Evolutionary conservation across 2,797 vertebrate species (phyloP).

Genomic region (Squalus acanthias): DNA sequence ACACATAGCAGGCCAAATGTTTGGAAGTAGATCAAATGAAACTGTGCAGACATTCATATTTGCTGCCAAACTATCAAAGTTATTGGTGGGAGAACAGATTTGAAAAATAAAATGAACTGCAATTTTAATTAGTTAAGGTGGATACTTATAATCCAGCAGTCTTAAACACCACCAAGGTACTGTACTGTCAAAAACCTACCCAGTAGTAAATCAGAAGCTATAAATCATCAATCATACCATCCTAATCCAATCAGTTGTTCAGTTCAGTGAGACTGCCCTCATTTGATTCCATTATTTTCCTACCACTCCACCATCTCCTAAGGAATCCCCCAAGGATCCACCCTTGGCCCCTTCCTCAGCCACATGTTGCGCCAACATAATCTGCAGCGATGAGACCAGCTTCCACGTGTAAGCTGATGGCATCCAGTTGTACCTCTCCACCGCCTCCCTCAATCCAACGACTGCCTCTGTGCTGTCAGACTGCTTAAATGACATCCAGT

Average conservation of each 20-base stretch:
- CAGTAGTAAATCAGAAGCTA: not conserved
- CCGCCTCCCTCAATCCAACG: not conserved
- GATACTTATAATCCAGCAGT: not conserved
- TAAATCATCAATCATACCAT: not conserved
- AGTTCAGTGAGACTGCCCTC: not conserved
- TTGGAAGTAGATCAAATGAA: slow-evolving; percentile 26
- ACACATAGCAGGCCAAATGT: slow-evolving; percentile 23
- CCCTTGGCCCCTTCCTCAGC: not conserved
- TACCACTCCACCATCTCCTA: not conserved
- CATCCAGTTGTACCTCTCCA: not conserved
- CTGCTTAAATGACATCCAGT: not conserved
- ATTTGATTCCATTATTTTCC: not conserved
- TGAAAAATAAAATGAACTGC: slow-evolving; percentile 21
- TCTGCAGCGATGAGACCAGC: not conserved
- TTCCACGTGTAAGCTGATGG: not conserved
- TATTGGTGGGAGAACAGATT: not conserved
- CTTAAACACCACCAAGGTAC: not conserved
- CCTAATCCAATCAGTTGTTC: not conserved
- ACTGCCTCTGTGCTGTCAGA: not conserved
- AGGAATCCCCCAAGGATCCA: not conserved
- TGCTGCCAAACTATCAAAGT: not conserved
- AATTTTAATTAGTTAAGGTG: slow-evolving; percentile 8
- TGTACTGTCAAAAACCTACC: not conserved
- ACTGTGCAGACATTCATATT: not conserved
- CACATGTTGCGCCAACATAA: not conserved